phyloP scores from a whole-genome alignment of 2,888 invertebrate species.

The Protodeltote pygarga region DNA sequence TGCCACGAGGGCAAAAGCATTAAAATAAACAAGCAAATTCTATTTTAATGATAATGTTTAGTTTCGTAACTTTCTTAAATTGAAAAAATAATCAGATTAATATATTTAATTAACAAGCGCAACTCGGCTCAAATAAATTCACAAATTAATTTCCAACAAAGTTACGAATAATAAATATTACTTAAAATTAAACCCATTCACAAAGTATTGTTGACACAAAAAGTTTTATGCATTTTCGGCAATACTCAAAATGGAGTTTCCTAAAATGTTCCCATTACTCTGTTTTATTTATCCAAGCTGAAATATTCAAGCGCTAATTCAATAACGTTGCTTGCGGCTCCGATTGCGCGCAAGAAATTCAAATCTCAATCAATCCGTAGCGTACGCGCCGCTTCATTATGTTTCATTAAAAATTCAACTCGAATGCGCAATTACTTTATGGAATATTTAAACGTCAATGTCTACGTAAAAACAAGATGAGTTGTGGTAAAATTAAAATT shows the following conservation, averaged over 20 bases:
- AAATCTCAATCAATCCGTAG: constrained; percentile 82
- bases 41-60: too few relatives aligned
- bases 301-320: constrained; percentile 80
- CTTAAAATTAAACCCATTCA: constrained; percentile 38
- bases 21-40: too few relatives aligned
- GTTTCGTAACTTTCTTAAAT: too few relatives aligned
- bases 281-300: constrained; percentile 73
- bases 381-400: constrained; percentile 72
- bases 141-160: constrained; percentile 13
- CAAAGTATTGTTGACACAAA: constrained; percentile 56
- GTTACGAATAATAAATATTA: constrained; percentile 24
- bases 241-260: constrained; percentile 51
- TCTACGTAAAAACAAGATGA: constrained; percentile 76
- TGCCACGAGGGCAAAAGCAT: too few relatives aligned
- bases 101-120: too few relatives aligned
- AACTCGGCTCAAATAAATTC: constrained; percentile 13
- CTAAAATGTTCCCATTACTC: constrained; percentile 59
- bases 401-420: constrained; percentile 83
- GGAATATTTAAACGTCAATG: constrained; percentile 81
- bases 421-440: constrained; percentile 80
- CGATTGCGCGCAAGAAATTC: constrained; percentile 80
- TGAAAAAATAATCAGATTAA: too few relatives aligned
- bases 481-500: constrained; percentile 80
- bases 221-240: constrained; percentile 62
- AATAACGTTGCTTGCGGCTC: constrained; percentile 69